Conservation (phyloP, 2,888 invertebrate genomes). For the Limnephilus rhombicus region DNA sequence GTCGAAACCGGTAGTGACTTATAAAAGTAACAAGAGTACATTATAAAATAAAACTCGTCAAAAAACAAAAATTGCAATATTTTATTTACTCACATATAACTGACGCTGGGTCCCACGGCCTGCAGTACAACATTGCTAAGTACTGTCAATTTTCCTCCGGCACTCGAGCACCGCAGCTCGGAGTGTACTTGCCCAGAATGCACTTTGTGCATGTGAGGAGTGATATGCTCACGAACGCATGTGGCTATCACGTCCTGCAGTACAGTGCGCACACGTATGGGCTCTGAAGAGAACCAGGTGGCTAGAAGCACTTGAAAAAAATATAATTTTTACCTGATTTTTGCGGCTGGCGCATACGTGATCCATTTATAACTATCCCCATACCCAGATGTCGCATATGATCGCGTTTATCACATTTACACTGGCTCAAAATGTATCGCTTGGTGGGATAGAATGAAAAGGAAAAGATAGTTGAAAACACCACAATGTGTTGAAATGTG, state of each 20-base stretch:
- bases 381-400: too few relatives aligned
- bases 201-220: background rate
- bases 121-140: background rate
- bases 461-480: too few relatives aligned
- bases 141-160: background rate
- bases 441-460: too few relatives aligned
- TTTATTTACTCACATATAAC: conserved; percentile 45
- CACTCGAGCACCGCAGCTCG: conserved; percentile 14
- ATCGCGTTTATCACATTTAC: too few relatives aligned
- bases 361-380: background rate
- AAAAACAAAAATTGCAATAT: too few relatives aligned
- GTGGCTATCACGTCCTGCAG: conserved; percentile 45
- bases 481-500: too few relatives aligned
- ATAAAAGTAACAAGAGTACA: background rate
- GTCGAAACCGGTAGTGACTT: too few relatives aligned
- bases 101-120: background rate
- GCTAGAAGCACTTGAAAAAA: conserved; percentile 38
- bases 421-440: too few relatives aligned
- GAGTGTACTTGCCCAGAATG: conserved; percentile 53
- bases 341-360: background rate
- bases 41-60: background rate
- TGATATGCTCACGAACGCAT: background rate
- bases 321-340: background rate
- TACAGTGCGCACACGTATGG: conserved; percentile 11
- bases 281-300: conserved; percentile 54